A percentile compares a stretch with the other conserved stretches of the same genome.
Evolutionary conservation across 2,888 invertebrate genomes (phyloP).

Genomic region (Noctua janthe): DNA sequence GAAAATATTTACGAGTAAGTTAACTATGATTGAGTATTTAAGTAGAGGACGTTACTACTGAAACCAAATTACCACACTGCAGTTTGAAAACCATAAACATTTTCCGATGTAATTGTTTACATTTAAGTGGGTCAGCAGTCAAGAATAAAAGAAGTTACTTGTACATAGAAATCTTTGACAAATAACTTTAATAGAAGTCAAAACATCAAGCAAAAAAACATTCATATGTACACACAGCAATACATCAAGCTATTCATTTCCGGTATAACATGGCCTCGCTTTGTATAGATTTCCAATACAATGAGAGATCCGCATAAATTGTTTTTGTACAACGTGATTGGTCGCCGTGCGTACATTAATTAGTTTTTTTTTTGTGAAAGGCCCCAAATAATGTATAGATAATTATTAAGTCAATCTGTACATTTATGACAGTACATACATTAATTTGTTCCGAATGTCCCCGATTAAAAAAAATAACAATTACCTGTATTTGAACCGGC

Average conservation of each 20-base stretch:
- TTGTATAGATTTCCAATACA: too few species aligned
- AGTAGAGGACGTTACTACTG: background rate
- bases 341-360: too few species aligned
- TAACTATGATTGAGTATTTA: too few species aligned
- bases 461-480: background rate
- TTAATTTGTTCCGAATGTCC: background rate
- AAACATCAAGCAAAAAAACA: background rate
- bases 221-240: background rate
- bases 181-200: background rate
- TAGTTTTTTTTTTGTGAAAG: too few species aligned
- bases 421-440: conserved; percentile 6
- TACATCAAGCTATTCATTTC: too few species aligned
- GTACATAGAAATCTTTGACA: background rate
- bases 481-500: conserved; percentile 44
- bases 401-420: conserved; percentile 20
- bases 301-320: too few species aligned
- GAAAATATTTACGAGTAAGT: too few species aligned
- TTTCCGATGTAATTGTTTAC: background rate
- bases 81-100: background rate
- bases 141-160: background rate
- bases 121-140: background rate
- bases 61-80: background rate
- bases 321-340: too few species aligned
- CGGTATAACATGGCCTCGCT: too few species aligned
- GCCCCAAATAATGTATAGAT: background rate